Evolutionary conservation across 1,140 invertebrate species (phyloP).

Genomic region (Rhopalosiphum padi): DNA sequence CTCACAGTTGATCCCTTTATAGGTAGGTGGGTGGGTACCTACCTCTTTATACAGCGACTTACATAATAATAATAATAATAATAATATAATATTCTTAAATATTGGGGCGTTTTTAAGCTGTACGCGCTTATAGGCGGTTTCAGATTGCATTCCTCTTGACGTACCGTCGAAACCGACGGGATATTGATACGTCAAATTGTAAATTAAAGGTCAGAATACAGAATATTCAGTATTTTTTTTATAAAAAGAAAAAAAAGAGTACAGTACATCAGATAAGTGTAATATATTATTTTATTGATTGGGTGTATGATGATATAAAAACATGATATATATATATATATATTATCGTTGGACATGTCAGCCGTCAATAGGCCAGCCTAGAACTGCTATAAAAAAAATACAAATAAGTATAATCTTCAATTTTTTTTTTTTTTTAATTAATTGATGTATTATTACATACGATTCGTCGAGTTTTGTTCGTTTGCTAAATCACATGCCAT

Average conservation of each 20-base stretch:
- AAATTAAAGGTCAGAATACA: background rate
- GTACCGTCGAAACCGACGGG: background rate
- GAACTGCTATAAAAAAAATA: too few species aligned
- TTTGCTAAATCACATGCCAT: background rate
- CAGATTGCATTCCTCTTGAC: slow-evolving; percentile 39
- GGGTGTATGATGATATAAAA: background rate
- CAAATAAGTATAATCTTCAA: too few species aligned
- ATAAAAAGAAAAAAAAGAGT: background rate
- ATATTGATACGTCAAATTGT: slow-evolving; percentile 45
- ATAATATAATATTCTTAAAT: slow-evolving; percentile 21
- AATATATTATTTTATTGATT: background rate
- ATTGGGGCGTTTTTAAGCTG: background rate
- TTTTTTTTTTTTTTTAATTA: too few species aligned
- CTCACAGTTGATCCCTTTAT: background rate
- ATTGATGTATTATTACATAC: too few species aligned
- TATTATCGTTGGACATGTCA: too few species aligned
- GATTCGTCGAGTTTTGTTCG: background rate
- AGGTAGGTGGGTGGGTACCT: background rate
- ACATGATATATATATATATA: background rate
- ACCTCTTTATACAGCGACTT: background rate
- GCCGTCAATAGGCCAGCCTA: too few species aligned
- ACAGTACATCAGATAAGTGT: background rate
- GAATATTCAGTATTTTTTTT: background rate
- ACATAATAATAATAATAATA: background rate
- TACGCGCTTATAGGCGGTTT: slow-evolving; percentile 23